Conservation (phyloP, 2,113 vertebrate species). For the Phaethon lepturus region DNA sequence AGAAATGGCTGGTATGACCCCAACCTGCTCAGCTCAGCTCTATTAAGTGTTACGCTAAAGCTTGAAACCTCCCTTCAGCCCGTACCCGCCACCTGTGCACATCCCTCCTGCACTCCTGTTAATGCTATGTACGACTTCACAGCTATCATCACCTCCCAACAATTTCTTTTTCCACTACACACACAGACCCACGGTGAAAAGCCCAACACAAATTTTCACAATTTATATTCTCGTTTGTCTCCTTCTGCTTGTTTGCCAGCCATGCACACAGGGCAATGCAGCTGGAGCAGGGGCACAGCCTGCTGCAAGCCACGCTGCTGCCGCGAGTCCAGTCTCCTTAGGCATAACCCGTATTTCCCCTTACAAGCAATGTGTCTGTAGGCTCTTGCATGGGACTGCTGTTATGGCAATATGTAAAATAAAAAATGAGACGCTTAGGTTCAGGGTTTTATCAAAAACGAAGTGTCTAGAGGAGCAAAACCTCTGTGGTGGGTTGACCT, state of each 20-base stretch:
- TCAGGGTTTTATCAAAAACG: not conserved
- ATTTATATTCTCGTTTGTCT: not conserved
- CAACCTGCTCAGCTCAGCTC: not conserved
- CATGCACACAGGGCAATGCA: rapidly evolving
- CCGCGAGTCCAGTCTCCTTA: rapidly evolving
- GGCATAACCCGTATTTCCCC: not conserved
- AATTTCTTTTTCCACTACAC: not conserved
- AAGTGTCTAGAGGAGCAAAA: not conserved
- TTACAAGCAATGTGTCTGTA: rapidly evolving
- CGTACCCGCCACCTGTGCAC: not conserved
- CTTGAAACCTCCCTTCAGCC: not conserved
- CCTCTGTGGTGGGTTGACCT: no score
- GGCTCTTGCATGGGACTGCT: not conserved
- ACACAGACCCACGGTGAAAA: not conserved
- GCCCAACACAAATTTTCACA: not conserved
- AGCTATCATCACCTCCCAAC: not conserved
- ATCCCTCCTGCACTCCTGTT: not conserved
- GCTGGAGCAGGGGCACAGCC: not conserved
- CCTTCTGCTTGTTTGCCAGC: not conserved
- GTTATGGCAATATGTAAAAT: not conserved
- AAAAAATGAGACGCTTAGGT: rapidly evolving
- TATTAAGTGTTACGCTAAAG: no score
- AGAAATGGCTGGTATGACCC: rapidly evolving
- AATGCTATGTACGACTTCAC: not conserved
- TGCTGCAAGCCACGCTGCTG: not conserved